Conservation (phyloP, 2,888 invertebrate species). For the Ametastegia equiseti region DNA sequence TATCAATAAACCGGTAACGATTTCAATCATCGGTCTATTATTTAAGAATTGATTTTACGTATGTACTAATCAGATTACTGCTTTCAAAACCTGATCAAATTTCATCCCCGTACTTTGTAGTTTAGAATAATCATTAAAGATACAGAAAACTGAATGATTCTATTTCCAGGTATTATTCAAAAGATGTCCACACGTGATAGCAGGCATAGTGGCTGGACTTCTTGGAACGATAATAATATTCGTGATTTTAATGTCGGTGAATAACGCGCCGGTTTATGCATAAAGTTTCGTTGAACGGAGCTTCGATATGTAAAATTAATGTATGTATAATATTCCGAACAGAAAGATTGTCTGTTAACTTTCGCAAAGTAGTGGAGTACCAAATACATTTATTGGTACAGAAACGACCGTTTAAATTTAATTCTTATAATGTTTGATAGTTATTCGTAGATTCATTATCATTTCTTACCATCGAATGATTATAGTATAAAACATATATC, state of each 20-base stretch:
- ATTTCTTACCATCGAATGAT: neutral
- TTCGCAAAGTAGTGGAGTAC: too few species aligned
- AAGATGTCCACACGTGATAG: slow-evolving; percentile 76
- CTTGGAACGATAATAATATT: slow-evolving; percentile 75
- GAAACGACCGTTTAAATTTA: too few species aligned
- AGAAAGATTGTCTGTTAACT: neutral
- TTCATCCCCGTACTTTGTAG: neutral
- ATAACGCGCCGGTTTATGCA: slow-evolving; percentile 63
- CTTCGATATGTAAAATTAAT: slow-evolving; percentile 47
- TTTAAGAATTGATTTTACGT: neutral
- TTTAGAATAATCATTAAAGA: neutral
- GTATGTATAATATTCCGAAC: neutral
- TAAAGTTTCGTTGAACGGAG: slow-evolving; percentile 52
- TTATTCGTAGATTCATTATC: neutral
- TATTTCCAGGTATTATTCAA: slow-evolving; percentile 75
- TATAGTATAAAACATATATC: neutral
- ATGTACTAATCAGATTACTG: neutral
- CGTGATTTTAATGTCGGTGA: slow-evolving; percentile 68
- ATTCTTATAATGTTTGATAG: neutral
- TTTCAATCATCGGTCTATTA: neutral
- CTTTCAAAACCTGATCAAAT: neutral
- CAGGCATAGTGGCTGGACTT: slow-evolving; percentile 75
- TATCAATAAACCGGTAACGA: neutral
- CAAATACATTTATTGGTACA: too few species aligned
- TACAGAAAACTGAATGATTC: neutral